Conservation (phyloP, 1,140 invertebrate species). For the Zaprionus capensis region DNA sequence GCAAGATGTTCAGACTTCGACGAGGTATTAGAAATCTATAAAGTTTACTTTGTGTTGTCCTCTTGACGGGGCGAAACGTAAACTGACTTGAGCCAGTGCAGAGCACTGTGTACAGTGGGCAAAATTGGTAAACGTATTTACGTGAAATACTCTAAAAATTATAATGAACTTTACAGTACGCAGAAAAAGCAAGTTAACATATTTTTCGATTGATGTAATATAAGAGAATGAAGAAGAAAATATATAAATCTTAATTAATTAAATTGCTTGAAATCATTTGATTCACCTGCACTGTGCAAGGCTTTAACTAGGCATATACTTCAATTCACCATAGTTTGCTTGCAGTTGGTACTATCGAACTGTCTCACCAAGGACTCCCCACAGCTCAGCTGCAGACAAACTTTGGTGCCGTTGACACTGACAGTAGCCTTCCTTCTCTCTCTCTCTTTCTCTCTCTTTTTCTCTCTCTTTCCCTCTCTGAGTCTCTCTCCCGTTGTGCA, state of each 20-base stretch:
- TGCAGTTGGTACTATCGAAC: neutral
- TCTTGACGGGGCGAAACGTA: conserved; percentile 10
- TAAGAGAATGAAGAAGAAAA: no score
- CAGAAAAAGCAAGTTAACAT: no score
- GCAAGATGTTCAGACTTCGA: conserved; percentile 41
- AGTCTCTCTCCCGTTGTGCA: neutral
- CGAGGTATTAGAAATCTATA: conserved; percentile 66
- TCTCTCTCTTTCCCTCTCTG: neutral
- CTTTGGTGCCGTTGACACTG: conserved; percentile 63
- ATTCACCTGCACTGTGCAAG: neutral
- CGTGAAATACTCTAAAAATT: neutral
- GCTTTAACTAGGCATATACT: conserved; percentile 35
- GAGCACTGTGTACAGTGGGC: conserved; percentile 15
- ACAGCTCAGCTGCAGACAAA: conserved; percentile 34
- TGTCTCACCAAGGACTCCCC: neutral
- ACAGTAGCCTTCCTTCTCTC: conserved; percentile 10
- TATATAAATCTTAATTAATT: no score
- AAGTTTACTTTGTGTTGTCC: conserved; percentile 61
- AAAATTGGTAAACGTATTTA: neutral
- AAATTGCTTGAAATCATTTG: no score
- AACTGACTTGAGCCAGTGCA: neutral
- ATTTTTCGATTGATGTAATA: no score
- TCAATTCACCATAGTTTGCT: conserved; percentile 31
- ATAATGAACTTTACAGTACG: no score
- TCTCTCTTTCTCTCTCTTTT: neutral